Evolutionary conservation across 1,140 invertebrate species (phyloP), one percentile per base, ranked within the genome.

Genomic region (Trialeurodes vaporariorum): DNA sequence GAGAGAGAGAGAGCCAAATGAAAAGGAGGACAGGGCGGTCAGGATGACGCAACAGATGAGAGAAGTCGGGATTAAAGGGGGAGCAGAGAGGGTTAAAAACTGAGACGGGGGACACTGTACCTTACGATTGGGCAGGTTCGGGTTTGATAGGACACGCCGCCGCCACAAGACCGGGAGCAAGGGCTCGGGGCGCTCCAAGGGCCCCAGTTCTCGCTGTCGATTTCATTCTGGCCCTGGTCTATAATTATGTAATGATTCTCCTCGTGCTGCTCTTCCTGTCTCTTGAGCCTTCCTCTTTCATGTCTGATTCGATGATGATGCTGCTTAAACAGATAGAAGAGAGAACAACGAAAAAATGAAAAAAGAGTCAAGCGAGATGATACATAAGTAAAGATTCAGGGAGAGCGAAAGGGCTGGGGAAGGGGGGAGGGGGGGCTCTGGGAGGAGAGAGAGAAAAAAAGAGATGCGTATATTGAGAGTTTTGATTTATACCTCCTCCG

Each of bases 141-240:
- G 27, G 83, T 85, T 75, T 91, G 88, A 71, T 81, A 86, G 25
- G 89, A 83, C 1, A 95, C 90, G 60, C 93, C 93, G n/a, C 92
- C 92, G 1, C 92, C 92, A 75, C 93, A 95, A n/a, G 89, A 85
- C 61, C 92, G 80, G 1, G 91, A 93, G 77, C 93, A 96, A 25
- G 86, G 82, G 27, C 85, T 86, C 1, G 86, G 84, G 25, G 84
- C 79, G 1, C 86, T 86, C 92, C 92, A 95, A 0, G 86, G 83
- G 1, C 84, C 81, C 90, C 90, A 92, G 68, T 82, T 49, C 34
- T 49, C 34, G 34, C 34, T 49, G 34, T 49, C 34, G 34, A 49
- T 49, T 49, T 49, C 34, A 17, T 49, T 49, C 34, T 5, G 5
- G 34, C 34, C 34, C n/a, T n/a, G n/a, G 34, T 49, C 34, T 49